phyloP scores from a whole-genome alignment of 2,113 vertebrate genomes.

The Istiophorus platypterus region DNA sequence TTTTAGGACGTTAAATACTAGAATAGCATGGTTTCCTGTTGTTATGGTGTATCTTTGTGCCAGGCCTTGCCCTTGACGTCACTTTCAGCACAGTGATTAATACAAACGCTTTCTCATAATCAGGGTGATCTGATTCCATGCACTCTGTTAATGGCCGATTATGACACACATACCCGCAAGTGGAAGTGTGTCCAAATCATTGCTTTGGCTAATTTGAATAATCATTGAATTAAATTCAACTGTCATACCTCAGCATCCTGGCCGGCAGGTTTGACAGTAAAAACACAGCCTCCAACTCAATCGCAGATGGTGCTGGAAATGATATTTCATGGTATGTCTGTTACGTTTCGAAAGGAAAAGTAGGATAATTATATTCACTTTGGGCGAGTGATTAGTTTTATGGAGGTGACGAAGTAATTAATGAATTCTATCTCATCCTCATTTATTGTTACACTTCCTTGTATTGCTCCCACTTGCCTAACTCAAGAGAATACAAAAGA shows the following conservation, averaged over 20 bases:
- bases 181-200: slow-evolving; percentile 59
- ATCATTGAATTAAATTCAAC: slow-evolving; percentile 74
- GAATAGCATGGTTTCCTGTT: slow-evolving; percentile 7
- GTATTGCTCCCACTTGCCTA: slow-evolving; percentile 65
- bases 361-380: slow-evolving; percentile 79
- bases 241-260: slow-evolving; percentile 68
- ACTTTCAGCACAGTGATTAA: slow-evolving; percentile 42
- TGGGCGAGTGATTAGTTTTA: slow-evolving; percentile 79
- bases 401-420: slow-evolving; percentile 77
- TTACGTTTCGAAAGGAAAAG: slow-evolving; percentile 70
- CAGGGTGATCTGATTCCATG: slow-evolving; percentile 59
- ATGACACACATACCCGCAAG: slow-evolving; percentile 34
- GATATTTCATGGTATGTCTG: slow-evolving; percentile 80
- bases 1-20: background rate
- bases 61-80: slow-evolving; percentile 27
- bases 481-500: slow-evolving; percentile 64
- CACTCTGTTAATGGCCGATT: slow-evolving; percentile 32
- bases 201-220: slow-evolving; percentile 73
- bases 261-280: slow-evolving; percentile 69
- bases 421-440: slow-evolving; percentile 73
- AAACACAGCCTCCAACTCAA: slow-evolving; percentile 69
- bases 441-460: slow-evolving; percentile 72
- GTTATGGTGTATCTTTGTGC: slow-evolving; percentile 6
- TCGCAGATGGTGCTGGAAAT: slow-evolving; percentile 74
- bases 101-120: slow-evolving; percentile 47